Evolutionary conservation across 2,113 vertebrate genomes (phyloP).

Genomic region (Maccullochella peelii): DNA sequence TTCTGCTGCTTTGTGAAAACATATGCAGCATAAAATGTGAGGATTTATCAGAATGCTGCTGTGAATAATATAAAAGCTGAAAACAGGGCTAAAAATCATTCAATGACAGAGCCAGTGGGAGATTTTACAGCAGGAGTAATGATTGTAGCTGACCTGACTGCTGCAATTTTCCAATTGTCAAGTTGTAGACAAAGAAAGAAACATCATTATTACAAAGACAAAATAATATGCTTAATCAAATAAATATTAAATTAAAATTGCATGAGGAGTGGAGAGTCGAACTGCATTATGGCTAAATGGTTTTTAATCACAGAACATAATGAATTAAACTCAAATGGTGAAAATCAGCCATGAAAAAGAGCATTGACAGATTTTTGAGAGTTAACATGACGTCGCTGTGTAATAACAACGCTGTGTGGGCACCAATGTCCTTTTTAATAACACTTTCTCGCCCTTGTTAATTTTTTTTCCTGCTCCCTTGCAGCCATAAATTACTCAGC

Average conservation of each 20-base stretch:
- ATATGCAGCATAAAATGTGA: constrained; percentile 29
- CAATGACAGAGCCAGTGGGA: neutral
- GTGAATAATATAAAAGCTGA: constrained; percentile 29
- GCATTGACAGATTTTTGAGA: neutral
- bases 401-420: constrained; percentile 23
- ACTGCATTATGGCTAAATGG: constrained; percentile 30
- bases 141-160: constrained; percentile 7
- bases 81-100: constrained; percentile 33
- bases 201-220: neutral
- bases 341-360: constrained; percentile 10
- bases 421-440: constrained; percentile 61
- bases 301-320: constrained; percentile 40
- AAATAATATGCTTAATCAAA: constrained; percentile 34
- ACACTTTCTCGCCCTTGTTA: constrained; percentile 41
- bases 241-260: constrained; percentile 24
- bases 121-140: constrained; percentile 25
- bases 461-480: constrained; percentile 57
- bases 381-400: constrained; percentile 13
- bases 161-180: constrained; percentile 4
- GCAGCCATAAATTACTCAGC: constrained; percentile 76
- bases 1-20: constrained; percentile 28
- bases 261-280: constrained; percentile 28
- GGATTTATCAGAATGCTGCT: constrained; percentile 37
- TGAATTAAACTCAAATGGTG: constrained; percentile 33
- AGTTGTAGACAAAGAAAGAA: constrained; percentile 2